Percentiles rank a stretch among this genome's conserved stretches.
phyloP scores from a whole-genome alignment of 2,888 invertebrate species.

The Aporophyla lueneburgensis region DNA sequence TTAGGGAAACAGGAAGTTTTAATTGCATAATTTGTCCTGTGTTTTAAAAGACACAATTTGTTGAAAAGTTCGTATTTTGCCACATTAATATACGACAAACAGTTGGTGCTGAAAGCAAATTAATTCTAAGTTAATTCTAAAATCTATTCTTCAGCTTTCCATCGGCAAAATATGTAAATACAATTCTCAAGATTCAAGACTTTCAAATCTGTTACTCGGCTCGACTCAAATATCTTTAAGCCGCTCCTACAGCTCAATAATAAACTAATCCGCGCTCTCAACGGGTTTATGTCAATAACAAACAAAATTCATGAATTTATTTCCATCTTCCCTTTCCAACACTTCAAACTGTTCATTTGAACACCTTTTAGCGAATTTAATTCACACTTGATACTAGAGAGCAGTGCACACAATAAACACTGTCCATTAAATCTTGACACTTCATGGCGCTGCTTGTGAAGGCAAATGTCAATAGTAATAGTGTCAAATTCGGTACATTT shows the following conservation, averaged over 20 bases:
- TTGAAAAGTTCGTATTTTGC: conserved; percentile 9
- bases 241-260: conserved; percentile 48
- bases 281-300: conserved; percentile 60
- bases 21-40: conserved; percentile 17
- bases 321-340: conserved; percentile 41
- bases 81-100: conserved; percentile 32
- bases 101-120: conserved; percentile 18
- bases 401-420: conserved; percentile 61
- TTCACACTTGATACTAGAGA: conserved; percentile 61
- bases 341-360: conserved; percentile 51
- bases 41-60: conserved; percentile 16
- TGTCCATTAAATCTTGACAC: conserved; percentile 24
- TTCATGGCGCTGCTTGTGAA: conserved; percentile 12
- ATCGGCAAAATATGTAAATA: conserved; percentile 50
- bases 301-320: conserved; percentile 63
- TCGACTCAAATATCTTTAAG: conserved; percentile 36
- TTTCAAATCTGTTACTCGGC: conserved; percentile 37
- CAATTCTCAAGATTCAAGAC: conserved; percentile 38
- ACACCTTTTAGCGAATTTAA: conserved; percentile 60
- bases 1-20: conserved; percentile 25
- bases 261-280: conserved; percentile 45
- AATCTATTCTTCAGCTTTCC: conserved; percentile 36
- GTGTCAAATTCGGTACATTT: conserved; percentile 19
- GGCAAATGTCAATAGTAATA: conserved; percentile 7
- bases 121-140: conserved; percentile 37